Percentiles rank a stretch among this genome's conserved stretches.
These are phyloP conservation scores for Bos javanicus DNA, from an alignment of 2,113 vertebrate species.

Conservation along the genomic window DNA sequence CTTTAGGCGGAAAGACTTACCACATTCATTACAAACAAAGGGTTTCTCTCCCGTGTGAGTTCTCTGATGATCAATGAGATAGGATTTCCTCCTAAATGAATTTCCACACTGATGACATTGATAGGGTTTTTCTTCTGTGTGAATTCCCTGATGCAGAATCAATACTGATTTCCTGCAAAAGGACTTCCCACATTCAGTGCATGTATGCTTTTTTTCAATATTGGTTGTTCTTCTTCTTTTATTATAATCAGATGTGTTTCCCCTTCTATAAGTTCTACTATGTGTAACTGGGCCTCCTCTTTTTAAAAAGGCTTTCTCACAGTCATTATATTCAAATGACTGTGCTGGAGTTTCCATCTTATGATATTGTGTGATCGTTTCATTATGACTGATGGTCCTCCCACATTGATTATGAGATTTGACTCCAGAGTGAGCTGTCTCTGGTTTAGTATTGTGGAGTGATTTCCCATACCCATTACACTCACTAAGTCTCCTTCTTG, in stretches of 20 bases:
- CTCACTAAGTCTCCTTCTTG: constrained; percentile 45
- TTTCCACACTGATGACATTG: constrained; percentile 67
- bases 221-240: constrained; percentile 47
- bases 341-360: constrained; percentile 47
- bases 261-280: constrained; percentile 33
- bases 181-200: constrained; percentile 65
- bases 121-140: constrained; percentile 71
- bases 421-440: neutral
- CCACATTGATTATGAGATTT: neutral
- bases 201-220: constrained; percentile 67
- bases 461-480: constrained; percentile 38
- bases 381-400: constrained; percentile 1
- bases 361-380: constrained; percentile 40
- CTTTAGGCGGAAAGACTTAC: constrained; percentile 74
- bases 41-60: constrained; percentile 74
- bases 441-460: constrained; percentile 28
- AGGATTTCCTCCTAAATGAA: constrained; percentile 66
- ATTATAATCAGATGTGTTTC: constrained; percentile 25
- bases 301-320: constrained; percentile 45
- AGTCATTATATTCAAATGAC: constrained; percentile 36
- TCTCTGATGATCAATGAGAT: constrained; percentile 68
- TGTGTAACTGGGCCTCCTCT: constrained; percentile 42
- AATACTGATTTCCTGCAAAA: constrained; percentile 75
- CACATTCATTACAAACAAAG: constrained; percentile 75
- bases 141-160: constrained; percentile 62